phyloP scores from a whole-genome alignment of 2,113 vertebrate genomes.

The Menura novaehollandiae region DNA sequence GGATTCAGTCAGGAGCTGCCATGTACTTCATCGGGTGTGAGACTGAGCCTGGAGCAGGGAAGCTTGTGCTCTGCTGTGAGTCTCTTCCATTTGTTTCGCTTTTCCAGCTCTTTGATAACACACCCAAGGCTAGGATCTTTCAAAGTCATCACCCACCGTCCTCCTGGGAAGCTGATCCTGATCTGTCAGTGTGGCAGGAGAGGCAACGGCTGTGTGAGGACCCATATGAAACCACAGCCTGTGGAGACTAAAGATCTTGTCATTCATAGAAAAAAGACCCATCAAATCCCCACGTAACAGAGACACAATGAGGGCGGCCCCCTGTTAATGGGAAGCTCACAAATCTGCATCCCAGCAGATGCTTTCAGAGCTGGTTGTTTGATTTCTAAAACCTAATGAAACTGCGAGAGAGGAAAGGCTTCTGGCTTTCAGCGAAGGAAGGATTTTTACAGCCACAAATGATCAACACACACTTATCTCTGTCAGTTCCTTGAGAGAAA shows the following conservation, averaged over 20 bases:
- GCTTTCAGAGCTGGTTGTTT: background rate
- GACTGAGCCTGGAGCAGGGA: background rate
- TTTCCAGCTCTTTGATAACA: background rate
- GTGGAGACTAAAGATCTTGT: background rate
- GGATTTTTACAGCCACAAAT: background rate
- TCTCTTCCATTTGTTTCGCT: background rate
- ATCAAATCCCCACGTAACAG: rapidly evolving
- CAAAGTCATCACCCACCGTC: background rate
- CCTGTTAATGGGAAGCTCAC: background rate
- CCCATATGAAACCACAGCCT: background rate
- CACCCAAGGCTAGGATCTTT: background rate
- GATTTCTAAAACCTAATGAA: background rate
- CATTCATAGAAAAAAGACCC: background rate
- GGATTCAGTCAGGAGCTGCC: background rate
- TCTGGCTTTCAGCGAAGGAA: background rate
- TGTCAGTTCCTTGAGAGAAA: background rate
- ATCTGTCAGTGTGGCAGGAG: background rate
- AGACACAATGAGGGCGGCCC: rapidly evolving
- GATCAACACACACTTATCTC: background rate
- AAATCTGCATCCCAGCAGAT: background rate
- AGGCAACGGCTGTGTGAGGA: background rate
- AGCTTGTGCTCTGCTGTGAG: background rate
- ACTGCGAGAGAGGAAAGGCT: background rate
- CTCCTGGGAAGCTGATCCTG: background rate
- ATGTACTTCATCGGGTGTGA: rapidly evolving